These are phyloP conservation scores for Proterorhinus semilunaris DNA, from an alignment of 2,113 vertebrate species.

Conservation along the genomic window DNA sequence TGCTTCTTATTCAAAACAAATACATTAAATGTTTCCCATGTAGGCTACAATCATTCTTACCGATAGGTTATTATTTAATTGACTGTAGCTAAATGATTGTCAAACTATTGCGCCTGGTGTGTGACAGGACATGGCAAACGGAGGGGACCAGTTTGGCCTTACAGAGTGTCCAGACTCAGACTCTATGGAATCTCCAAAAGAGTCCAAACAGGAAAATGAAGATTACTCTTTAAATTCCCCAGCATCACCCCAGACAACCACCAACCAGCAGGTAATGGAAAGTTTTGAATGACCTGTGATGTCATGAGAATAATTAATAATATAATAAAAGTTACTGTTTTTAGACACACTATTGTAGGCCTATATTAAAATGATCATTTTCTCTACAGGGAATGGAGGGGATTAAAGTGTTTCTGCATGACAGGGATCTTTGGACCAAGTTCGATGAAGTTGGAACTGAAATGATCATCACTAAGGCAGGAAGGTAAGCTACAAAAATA, in stretches of 20 bases:
- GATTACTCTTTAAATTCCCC: slow-evolving; percentile 79
- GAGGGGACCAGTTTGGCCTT: slow-evolving; percentile 87
- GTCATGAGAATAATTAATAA: background rate
- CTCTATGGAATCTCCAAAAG: slow-evolving; percentile 83
- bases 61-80: no score
- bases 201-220: slow-evolving; percentile 78
- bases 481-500: slow-evolving; percentile 78
- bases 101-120: background rate
- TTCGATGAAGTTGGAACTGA: slow-evolving; percentile 97
- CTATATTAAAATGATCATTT: background rate
- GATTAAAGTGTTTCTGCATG: slow-evolving; percentile 94
- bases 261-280: slow-evolving; percentile 84
- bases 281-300: background rate
- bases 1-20: background rate
- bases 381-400: slow-evolving; percentile 88
- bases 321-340: background rate
- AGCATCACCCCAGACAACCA: slow-evolving; percentile 81
- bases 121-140: slow-evolving; percentile 83
- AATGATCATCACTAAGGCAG: slow-evolving; percentile 97
- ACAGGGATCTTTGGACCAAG: slow-evolving; percentile 92
- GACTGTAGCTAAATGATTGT: no score
- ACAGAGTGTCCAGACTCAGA: slow-evolving; percentile 82
- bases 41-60: no score
- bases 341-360: no score
- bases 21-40: background rate